Evolutionary conservation across 1,140 invertebrate genomes (phyloP).

Genomic region (Drosophila mauritiana): DNA sequence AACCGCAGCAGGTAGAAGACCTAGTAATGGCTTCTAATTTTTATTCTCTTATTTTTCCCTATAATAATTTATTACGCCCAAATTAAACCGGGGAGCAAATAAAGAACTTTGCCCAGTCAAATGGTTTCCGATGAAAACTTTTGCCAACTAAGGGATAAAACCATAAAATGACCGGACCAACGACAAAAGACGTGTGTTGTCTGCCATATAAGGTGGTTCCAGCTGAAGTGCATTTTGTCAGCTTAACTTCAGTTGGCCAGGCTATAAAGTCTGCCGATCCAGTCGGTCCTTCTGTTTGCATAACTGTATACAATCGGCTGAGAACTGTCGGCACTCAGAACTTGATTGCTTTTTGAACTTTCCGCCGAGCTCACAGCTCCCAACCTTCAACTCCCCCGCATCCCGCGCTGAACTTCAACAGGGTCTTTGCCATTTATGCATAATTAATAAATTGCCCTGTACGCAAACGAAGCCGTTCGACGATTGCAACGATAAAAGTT

Average conservation of each 20-base stretch:
- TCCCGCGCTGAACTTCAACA: not conserved
- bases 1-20: constrained; percentile 47
- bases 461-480: constrained; percentile 56
- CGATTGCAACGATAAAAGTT: constrained; percentile 68
- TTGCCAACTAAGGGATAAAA: constrained; percentile 17
- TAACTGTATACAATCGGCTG: constrained; percentile 62
- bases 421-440: constrained; percentile 69
- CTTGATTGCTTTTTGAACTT: constrained; percentile 75
- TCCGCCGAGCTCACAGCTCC: constrained; percentile 25
- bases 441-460: constrained; percentile 80
- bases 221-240: constrained; percentile 65
- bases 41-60: constrained; percentile 22
- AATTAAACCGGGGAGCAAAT: constrained; percentile 17
- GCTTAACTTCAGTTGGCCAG: constrained; percentile 47
- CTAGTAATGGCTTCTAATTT: constrained; percentile 32
- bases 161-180: constrained; percentile 12
- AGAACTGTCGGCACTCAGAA: constrained; percentile 64
- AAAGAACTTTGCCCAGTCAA: constrained; percentile 20
- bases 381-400: constrained; percentile 3
- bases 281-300: constrained; percentile 35
- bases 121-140: constrained; percentile 38
- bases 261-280: constrained; percentile 35
- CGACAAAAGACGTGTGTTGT: constrained; percentile 49
- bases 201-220: constrained; percentile 72
- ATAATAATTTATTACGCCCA: constrained; percentile 60